Conservation (phyloP, 1,140 invertebrate genomes). For the Philotrypesis tridentata region DNA sequence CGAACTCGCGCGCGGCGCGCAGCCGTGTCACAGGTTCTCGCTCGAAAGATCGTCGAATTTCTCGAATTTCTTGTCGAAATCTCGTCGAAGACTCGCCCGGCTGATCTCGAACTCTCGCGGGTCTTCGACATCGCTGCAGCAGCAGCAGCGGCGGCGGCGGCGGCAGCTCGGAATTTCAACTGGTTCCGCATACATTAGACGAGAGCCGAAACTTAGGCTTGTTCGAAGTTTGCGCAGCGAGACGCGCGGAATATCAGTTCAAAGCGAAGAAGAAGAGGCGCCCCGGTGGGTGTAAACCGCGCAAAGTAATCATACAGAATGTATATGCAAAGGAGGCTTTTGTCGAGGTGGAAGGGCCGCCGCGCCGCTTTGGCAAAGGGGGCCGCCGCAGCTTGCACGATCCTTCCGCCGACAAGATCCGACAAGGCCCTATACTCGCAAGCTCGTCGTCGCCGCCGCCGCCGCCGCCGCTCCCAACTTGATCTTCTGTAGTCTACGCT, state of each 20-base stretch:
- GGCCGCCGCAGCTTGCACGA: constrained; percentile 71
- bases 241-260: constrained; percentile 41
- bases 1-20: background rate
- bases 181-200: constrained; percentile 71
- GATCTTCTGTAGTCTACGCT: background rate
- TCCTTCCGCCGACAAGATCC: constrained; percentile 67
- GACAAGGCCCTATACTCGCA: constrained; percentile 48
- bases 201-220: constrained; percentile 55
- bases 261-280: constrained; percentile 55
- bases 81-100: constrained; percentile 48
- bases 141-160: constrained; percentile 62
- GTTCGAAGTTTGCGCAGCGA: constrained; percentile 31
- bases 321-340: constrained; percentile 74
- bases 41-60: constrained; percentile 29
- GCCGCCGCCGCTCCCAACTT: constrained; percentile 9
- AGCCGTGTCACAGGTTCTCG: background rate
- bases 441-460: background rate
- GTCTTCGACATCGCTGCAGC: background rate
- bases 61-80: constrained; percentile 47
- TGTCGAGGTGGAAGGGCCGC: constrained; percentile 56
- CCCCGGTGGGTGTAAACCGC: constrained; percentile 71
- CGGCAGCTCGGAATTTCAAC: constrained; percentile 70
- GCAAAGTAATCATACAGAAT: constrained; percentile 75
- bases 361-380: constrained; percentile 34
- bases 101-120: background rate